Conservation (phyloP, 2,797 vertebrate species). For the Rhincodon typus region DNA sequence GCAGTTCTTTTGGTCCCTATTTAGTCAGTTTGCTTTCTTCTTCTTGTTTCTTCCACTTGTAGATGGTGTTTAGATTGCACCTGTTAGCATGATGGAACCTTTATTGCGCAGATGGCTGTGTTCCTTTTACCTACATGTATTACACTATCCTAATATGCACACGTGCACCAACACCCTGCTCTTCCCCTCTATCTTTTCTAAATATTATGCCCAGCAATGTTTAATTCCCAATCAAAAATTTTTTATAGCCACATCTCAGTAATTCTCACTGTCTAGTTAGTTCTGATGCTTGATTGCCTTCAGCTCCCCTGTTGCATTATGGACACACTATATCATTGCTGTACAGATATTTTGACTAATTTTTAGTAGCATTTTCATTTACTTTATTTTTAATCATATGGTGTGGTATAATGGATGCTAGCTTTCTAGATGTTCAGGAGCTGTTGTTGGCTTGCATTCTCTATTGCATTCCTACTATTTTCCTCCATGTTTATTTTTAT, state of each 20-base stretch:
- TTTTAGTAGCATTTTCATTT: background rate
- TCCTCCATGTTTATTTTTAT: constrained; percentile 40
- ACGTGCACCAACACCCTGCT: too few relatives aligned
- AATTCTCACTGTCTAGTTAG: background rate
- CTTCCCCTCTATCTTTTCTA: too few relatives aligned
- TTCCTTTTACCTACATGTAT: background rate
- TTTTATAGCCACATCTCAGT: background rate
- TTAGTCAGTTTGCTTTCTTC: background rate
- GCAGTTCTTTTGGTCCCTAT: too few relatives aligned
- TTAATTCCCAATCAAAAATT: too few relatives aligned
- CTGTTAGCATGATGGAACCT: too few relatives aligned
- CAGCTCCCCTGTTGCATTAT: background rate
- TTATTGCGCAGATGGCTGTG: background rate
- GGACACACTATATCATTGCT: background rate
- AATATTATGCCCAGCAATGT: too few relatives aligned
- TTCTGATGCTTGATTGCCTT: background rate
- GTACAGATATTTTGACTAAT: background rate
- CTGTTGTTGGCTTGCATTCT: background rate
- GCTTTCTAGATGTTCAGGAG: background rate
- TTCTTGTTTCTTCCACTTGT: background rate
- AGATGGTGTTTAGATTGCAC: too few relatives aligned
- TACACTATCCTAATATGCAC: too few relatives aligned
- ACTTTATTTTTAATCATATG: background rate
- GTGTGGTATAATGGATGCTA: background rate
- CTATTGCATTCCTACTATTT: background rate